Base-by-base conservation (phyloP, 2,888 invertebrate species). In the Agonopterix heracliana region DNA sequence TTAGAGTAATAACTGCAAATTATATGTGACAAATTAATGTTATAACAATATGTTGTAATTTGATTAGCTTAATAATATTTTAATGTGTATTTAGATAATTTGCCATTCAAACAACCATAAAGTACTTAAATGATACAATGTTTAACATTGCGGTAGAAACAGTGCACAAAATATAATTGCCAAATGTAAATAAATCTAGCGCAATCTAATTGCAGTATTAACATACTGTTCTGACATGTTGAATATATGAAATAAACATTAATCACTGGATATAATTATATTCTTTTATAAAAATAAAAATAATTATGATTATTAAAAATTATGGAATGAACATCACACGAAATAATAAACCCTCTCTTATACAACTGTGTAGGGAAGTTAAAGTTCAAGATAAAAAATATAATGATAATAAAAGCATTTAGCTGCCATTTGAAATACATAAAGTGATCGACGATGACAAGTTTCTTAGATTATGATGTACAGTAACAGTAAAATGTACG, bases 291-390 rank as follows among this genome's bases (percentile, higher is more conserved):
- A 78, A 77, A 78, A 81, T 77, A 75, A 77, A 71, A 74, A 5
- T 26, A 26, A 26, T 72, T 44, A 48, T 59, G 56, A 64, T 44
- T 66, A 72, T 70, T 68, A 71, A 67, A 72, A 72, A 66, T 65
- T 63, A 79, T 81, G 81, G 83, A 84, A 86, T 83, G 86, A 84
- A 87, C 85, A 86, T 81, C 86, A 87, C 87, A 87, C 84, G 79
- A 80, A 82, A 78, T 77, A 71, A 67, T 43, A 71, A 72, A 70
- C 80, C 80, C 38, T 38, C 38, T 38, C 10, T 38, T 38, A 41
- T 41, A 12, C 12, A 41, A 13, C 10, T 5, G 52, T 43, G 41
- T 41, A 36, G 47, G 54, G 53, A 58, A 53, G 53, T 48, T 46
- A 44, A 40, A 35, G 4, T 36, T 44, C 17, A 35, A 26, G 26